A percentile compares a stretch with the other conserved stretches of the same genome.
phyloP scores from a whole-genome alignment of 2,888 invertebrate species.

The Tineola bisselliella region DNA sequence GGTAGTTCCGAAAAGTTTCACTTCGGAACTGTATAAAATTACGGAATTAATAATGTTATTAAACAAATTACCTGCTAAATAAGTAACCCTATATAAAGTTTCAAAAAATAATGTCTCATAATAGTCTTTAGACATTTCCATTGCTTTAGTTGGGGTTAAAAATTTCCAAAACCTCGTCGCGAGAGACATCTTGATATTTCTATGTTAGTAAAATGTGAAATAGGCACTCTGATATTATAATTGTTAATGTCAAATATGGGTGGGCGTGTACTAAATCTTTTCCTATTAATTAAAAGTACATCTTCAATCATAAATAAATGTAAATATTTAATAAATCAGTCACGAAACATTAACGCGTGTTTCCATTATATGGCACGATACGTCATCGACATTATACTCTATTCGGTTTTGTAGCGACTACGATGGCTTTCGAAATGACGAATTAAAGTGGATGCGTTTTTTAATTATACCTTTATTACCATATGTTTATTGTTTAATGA shows the following conservation, averaged over 20 bases:
- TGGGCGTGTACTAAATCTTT: background rate
- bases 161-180: background rate
- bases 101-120: slow-evolving; percentile 47
- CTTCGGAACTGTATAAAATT: too few species aligned
- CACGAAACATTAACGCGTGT: background rate
- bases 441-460: too few species aligned
- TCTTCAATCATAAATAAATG: background rate
- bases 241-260: background rate
- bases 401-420: too few species aligned
- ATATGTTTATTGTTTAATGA: too few species aligned
- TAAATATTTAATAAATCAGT: slow-evolving; percentile 8
- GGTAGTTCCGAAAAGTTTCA: too few species aligned
- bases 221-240: background rate
- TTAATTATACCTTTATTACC: too few species aligned
- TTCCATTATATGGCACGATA: background rate
- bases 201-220: background rate
- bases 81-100: slow-evolving; percentile 39
- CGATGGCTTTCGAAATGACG: too few species aligned
- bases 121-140: slow-evolving; percentile 36
- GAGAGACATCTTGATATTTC: background rate
- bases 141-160: slow-evolving; percentile 36
- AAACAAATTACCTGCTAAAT: slow-evolving; percentile 46
- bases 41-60: background rate
- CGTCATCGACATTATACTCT: background rate
- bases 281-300: background rate